A percentile compares a stretch with the other conserved stretches of the same genome.
phyloP scores from a whole-genome alignment of 2,113 vertebrate genomes.

The Romanogobio albipinnatus region DNA sequence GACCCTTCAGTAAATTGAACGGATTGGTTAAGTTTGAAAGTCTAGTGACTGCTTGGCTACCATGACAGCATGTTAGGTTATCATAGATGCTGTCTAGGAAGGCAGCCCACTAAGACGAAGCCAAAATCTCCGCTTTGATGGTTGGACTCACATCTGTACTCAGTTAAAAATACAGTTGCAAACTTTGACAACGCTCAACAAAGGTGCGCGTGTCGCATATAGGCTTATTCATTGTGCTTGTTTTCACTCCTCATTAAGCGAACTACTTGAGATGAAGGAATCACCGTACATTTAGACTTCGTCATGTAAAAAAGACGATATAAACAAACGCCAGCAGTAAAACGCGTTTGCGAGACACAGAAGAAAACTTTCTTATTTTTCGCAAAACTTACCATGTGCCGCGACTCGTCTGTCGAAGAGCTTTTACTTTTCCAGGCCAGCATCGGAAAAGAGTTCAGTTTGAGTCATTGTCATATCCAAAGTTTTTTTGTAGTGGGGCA shows the following conservation, averaged over 20 bases:
- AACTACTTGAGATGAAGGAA: neutral
- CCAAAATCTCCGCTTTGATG: neutral
- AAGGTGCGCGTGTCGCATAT: neutral
- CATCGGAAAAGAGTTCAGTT: neutral
- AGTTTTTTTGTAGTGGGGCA: neutral
- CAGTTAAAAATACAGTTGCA: neutral
- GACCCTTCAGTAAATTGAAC: neutral
- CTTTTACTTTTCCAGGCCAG: constrained; percentile 28
- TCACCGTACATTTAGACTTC: neutral
- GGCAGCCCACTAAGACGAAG: neutral
- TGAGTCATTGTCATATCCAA: constrained; percentile 5
- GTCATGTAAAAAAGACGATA: neutral
- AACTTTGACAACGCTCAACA: neutral
- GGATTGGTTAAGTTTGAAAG: neutral
- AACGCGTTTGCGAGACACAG: neutral
- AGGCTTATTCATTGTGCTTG: neutral
- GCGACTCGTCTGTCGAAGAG: neutral
- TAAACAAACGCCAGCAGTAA: neutral
- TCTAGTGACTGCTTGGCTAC: neutral
- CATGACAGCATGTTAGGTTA: neutral
- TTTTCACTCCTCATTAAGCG: neutral
- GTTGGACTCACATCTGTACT: constrained; percentile 1
- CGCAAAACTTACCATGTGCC: constrained; percentile 42
- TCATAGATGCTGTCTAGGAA: neutral
- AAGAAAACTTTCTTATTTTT: constrained; percentile 24